Evolutionary conservation across 2,888 invertebrate genomes (phyloP), one percentile per base, ranked within the genome.

Genomic region (Atrina japonica): DNA sequence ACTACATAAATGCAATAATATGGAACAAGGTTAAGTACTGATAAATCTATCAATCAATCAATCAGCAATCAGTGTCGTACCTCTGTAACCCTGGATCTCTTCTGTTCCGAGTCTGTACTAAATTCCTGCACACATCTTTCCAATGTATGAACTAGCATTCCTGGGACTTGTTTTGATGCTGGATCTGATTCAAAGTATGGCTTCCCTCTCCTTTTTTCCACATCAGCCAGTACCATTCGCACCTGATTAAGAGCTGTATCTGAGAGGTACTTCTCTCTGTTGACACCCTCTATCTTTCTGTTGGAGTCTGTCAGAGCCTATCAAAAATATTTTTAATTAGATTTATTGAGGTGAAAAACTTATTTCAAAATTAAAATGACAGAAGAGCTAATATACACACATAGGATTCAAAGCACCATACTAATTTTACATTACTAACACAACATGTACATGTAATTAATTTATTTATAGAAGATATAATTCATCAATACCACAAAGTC

Each of bases 71-170:
- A n/a, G n/a, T n/a, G n/a, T n/a, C n/a, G n/a, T n/a, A n/a, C n/a
- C n/a, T n/a, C n/a, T n/a, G n/a, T n/a, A n/a, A 84, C 59, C 75
- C 73, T 83, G 27, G 70, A 69, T 50, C 74, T 75, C 53, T 80
- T 79, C 9, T 75, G 56, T 29, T 82, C 83, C 1, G 79, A 23
- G 14, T 87, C 86, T 47, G 78, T 78, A 21, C 83, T 82, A 47
- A 84, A 43, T 35, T 88, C 88, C 64, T 83, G 81, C 27, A 87
- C 70, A 70, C 85, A 87, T 65, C 84, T 75, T 64, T 88, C 87
- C 25, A 89, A 64, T 0, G 84, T 84, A 55, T 86, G 86, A 1
- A 85, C 83, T 45, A 89, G 70, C 80, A 85, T 85, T 18, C 86
- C 68, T 0, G 83, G 69, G 52, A 67, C 82, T 77, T 88, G 88